Evolutionary conservation across 2,888 invertebrate genomes (phyloP).

Genomic region (Sericinus montela): DNA sequence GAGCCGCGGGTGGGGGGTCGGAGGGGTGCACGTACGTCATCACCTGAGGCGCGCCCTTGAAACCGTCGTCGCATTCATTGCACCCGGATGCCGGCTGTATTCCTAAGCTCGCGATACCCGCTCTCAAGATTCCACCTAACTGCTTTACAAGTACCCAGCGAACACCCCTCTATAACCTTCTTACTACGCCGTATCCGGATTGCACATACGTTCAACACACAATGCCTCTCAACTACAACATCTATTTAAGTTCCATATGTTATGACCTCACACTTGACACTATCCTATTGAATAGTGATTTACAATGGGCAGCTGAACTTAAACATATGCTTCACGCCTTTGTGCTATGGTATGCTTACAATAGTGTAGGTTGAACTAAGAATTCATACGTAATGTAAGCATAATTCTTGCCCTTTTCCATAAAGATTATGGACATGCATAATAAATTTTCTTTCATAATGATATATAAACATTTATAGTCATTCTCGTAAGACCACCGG

Average conservation of each 20-base stretch:
- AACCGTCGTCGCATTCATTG: constrained; percentile 78
- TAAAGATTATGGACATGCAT: constrained; percentile 11
- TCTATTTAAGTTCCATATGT: constrained; percentile 14
- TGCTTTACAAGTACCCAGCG: constrained; percentile 23
- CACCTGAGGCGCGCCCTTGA: constrained; percentile 79
- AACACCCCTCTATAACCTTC: constrained; percentile 21
- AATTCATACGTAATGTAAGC: constrained; percentile 15
- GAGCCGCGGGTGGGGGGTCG: constrained; percentile 55
- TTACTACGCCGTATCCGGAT: constrained; percentile 8
- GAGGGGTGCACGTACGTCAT: constrained; percentile 64
- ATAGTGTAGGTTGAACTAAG: constrained; percentile 14
- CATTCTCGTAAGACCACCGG: no score
- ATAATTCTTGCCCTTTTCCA: constrained; percentile 16
- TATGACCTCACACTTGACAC: constrained; percentile 20
- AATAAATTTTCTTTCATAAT: constrained; percentile 5
- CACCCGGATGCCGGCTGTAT: constrained; percentile 76
- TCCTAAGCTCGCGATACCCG: constrained; percentile 56
- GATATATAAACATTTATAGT: constrained; percentile 11
- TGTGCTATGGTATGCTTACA: constrained; percentile 19
- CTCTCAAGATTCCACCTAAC: constrained; percentile 50
- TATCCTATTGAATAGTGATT: constrained; percentile 19
- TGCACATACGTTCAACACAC: constrained; percentile 8
- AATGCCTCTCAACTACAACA: constrained; percentile 11
- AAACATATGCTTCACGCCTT: constrained; percentile 20
- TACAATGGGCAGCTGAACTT: constrained; percentile 20